These are phyloP conservation scores for Selenia dentaria DNA, from an alignment of 2,888 invertebrate species.

Conservation along the genomic window DNA sequence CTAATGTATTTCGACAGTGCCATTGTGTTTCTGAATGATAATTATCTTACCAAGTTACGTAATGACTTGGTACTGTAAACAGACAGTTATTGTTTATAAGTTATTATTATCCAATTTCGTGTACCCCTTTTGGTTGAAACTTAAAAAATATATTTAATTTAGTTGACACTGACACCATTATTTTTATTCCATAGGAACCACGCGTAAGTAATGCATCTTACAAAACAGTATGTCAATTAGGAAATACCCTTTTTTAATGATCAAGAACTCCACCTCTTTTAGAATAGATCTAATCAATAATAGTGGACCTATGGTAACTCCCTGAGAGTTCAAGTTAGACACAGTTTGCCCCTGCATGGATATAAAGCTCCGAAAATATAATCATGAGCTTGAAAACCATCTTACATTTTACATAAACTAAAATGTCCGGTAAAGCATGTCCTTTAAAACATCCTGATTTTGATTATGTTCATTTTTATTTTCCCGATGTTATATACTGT, in stretches of 20 bases:
- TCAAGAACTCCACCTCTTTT: slow-evolving; percentile 43
- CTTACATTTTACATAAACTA: slow-evolving; percentile 5
- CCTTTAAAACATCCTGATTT: slow-evolving; percentile 34
- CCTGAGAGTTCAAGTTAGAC: slow-evolving; percentile 37
- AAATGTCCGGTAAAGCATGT: slow-evolving; percentile 35
- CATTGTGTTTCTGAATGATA: too few species aligned
- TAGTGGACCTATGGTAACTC: slow-evolving; percentile 38
- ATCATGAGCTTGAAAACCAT: slow-evolving; percentile 32
- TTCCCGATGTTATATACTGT: slow-evolving; percentile 53
- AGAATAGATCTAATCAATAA: slow-evolving; percentile 44
- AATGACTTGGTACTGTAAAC: too few species aligned
- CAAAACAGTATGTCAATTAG: slow-evolving; percentile 63
- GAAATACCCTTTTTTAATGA: slow-evolving; percentile 59
- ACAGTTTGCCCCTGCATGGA: slow-evolving; percentile 63
- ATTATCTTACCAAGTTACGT: too few species aligned
- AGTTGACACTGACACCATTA: slow-evolving; percentile 62
- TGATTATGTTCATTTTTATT: slow-evolving; percentile 39
- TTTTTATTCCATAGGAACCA: slow-evolving; percentile 84
- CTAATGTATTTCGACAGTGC: too few species aligned
- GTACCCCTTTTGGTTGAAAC: too few species aligned
- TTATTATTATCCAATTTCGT: slow-evolving; percentile 2
- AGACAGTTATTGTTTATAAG: not conserved
- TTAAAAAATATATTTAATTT: slow-evolving; percentile 40
- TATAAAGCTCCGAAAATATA: slow-evolving; percentile 35
- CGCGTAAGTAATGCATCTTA: slow-evolving; percentile 76